These are phyloP conservation scores for Hermaeophaga mercurialis DNA, from an alignment of 2,888 invertebrate genomes.

Conservation along the genomic window DNA sequence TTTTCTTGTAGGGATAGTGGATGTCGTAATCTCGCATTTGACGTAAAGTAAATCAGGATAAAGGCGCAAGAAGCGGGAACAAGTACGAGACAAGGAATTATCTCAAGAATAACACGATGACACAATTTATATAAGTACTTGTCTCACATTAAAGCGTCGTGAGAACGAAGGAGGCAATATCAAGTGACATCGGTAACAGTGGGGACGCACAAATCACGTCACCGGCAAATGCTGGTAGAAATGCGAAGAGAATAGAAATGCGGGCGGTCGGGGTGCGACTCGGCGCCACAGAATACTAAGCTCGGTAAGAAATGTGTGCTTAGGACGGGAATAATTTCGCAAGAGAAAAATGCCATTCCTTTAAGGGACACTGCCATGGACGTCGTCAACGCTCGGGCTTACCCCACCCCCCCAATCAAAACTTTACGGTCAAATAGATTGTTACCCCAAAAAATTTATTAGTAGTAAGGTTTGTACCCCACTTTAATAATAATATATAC, in stretches of 20 bases:
- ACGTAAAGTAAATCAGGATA: constrained; percentile 40
- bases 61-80: constrained; percentile 39
- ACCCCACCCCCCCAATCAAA: no score
- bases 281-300: constrained; percentile 54
- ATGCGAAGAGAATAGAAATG: constrained; percentile 57
- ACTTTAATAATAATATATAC: no score
- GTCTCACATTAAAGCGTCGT: constrained; percentile 54
- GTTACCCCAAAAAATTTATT: no score
- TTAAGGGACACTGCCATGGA: constrained; percentile 40
- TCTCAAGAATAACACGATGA: constrained; percentile 53
- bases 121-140: constrained; percentile 56
- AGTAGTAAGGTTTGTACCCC: no score
- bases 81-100: constrained; percentile 48
- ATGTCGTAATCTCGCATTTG: constrained; percentile 33
- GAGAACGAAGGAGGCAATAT: constrained; percentile 52
- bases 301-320: constrained; percentile 56
- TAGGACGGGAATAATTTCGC: constrained; percentile 55
- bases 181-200: constrained; percentile 53
- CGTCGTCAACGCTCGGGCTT: no score
- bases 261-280: constrained; percentile 52
- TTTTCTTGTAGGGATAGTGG: constrained; percentile 25
- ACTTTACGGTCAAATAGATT: no score
- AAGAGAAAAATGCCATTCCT: constrained; percentile 53
- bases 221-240: constrained; percentile 57
- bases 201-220: constrained; percentile 57